Base-by-base conservation (phyloP, 2,797 vertebrate genomes). In the Bufotes viridis region DNA sequence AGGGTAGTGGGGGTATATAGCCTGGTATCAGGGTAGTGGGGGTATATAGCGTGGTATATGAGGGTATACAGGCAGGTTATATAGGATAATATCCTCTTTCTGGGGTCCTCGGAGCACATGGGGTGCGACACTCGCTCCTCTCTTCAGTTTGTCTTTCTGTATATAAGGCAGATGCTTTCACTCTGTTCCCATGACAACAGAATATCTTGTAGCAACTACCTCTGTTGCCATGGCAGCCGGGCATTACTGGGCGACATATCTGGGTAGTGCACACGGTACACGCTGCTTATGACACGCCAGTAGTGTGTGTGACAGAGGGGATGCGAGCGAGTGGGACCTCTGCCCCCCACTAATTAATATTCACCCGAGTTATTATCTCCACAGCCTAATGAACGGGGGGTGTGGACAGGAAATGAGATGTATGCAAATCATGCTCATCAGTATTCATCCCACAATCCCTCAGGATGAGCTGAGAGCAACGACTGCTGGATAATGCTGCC, bases 381-480 rank as follows among this genome's bases (percentile, higher is more conserved):
- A 78, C 60, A 78, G 49, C 49, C 81, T 78, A 70, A 84, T 88
- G 87, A 84, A 88, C 84, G 87, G 70, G n/a, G 82, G 87, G 82
- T 3, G 87, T 78, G 82, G 60, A 78, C 60, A 88, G 87, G 81
- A 88, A 79, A 87, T 69, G 29, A 78, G 29, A 78, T 60, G 34
- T 88, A 88, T 84, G 82, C 75, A 88, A 84, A 88, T 84, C 14
- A 72, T 11, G 9, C 63, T 84, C 29, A 84, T 88, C 67, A 88
- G 75, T n/a, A 88, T 88, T 78, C 87, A 88, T 67, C 87, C 87
- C 87, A 80, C 82, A 84, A 84, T 61, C 81, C 87, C 53, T 49
- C 75, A 60, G 72, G 72, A 29, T 51, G 81, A 84, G 81, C 67
- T 29, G 4, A 61, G 74, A 76, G 20, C 20, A 11, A 53, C 13